Conservation (phyloP, 2,888 invertebrate species). For the Macropis europaea region DNA sequence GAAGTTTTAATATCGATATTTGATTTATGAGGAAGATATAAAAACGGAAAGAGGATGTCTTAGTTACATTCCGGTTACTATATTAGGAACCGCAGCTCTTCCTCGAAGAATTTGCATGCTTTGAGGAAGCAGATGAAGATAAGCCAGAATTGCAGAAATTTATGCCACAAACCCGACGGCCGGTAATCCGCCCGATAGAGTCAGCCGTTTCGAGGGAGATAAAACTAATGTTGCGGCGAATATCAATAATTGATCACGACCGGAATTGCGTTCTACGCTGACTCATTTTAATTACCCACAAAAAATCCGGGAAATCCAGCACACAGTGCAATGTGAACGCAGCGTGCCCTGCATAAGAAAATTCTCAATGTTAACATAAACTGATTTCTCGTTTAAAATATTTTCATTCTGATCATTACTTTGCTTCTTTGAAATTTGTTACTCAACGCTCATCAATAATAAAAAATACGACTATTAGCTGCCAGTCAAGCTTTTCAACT, state of each 20-base stretch:
- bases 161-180: background rate
- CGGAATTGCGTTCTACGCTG: constrained; percentile 5
- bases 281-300: constrained; percentile 15
- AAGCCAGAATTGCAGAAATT: constrained; percentile 4
- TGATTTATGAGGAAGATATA: too few relatives aligned
- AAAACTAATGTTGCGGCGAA: background rate
- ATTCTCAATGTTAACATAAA: too few relatives aligned
- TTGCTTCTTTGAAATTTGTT: too few relatives aligned
- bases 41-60: background rate
- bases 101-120: background rate
- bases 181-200: background rate
- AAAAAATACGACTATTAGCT: too few relatives aligned
- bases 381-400: too few relatives aligned
- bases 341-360: too few relatives aligned
- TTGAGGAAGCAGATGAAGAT: constrained; percentile 6
- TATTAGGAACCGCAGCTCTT: background rate
- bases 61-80: background rate
- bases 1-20: too few relatives aligned
- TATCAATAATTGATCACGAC: constrained; percentile 24
- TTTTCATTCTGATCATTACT: too few relatives aligned
- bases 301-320: constrained; percentile 2
- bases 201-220: background rate
- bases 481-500: too few relatives aligned
- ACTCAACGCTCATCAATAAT: too few relatives aligned
- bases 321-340: background rate